Conservation (phyloP, 2,797 vertebrate species). For the Jordanella pulchra region DNA sequence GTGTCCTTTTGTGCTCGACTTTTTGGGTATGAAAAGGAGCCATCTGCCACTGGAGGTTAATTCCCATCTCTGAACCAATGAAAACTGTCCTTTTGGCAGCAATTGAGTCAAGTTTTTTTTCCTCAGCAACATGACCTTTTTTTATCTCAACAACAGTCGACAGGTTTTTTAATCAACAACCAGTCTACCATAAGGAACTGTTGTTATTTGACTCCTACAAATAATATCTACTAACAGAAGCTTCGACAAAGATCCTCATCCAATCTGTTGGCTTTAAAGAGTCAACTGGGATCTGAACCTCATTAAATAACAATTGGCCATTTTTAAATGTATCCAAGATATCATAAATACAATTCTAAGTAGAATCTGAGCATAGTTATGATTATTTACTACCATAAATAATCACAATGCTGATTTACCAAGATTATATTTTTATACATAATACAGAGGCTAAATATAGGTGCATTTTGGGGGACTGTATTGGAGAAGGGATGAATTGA, state of each 20-base stretch:
- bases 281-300: neutral
- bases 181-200: neutral
- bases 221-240: neutral
- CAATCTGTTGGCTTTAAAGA: neutral
- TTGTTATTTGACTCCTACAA: neutral
- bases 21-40: neutral
- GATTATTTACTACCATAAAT: neutral
- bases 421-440: too few species aligned
- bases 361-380: neutral
- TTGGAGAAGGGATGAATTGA: constrained; percentile 2
- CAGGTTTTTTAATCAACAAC: neutral
- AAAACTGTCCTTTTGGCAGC: neutral
- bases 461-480: neutral
- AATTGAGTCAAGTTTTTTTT: neutral
- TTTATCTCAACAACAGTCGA: too few species aligned
- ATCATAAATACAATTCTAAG: neutral
- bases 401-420: neutral
- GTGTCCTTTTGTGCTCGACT: neutral
- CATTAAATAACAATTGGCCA: neutral
- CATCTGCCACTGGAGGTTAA: neutral
- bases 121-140: too few species aligned
- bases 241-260: neutral
- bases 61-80: neutral
- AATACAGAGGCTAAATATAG: neutral
- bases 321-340: neutral